Percentiles rank a stretch among this genome's conserved stretches.
Evolutionary conservation across 2,888 invertebrate species (phyloP).

Genomic region (Mycalesis mineus): DNA sequence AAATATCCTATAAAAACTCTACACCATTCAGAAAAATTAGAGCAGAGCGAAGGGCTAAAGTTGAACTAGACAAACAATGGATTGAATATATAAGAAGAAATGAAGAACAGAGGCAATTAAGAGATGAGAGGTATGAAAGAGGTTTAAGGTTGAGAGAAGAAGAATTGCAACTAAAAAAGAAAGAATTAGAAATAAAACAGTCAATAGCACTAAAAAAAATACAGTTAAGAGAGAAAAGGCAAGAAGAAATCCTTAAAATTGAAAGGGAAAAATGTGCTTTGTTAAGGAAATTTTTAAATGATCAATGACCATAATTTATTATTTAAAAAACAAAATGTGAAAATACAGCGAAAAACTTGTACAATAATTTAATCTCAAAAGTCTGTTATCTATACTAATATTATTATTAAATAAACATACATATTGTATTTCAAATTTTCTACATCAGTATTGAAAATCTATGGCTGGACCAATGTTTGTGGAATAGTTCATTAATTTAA

Average conservation of each 20-base stretch:
- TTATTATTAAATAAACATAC: too few relatives aligned
- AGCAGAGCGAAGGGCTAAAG: constrained; percentile 52
- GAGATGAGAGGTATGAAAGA: constrained; percentile 56
- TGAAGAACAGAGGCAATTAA: constrained; percentile 49
- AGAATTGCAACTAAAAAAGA: constrained; percentile 51
- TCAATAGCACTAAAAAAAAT: constrained; percentile 53
- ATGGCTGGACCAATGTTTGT: background rate
- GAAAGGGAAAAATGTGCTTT: constrained; percentile 58
- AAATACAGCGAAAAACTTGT: too few relatives aligned
- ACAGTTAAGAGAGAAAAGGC: constrained; percentile 55
- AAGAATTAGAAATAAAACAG: constrained; percentile 57
- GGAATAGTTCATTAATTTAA: background rate
- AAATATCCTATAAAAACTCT: constrained; percentile 38
- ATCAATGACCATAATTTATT: constrained; percentile 37
- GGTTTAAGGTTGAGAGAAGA: constrained; percentile 53
- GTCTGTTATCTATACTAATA: too few relatives aligned
- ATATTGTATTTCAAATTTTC: too few relatives aligned
- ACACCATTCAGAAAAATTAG: constrained; percentile 52
- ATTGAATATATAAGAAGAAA: constrained; percentile 55
- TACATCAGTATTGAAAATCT: background rate
- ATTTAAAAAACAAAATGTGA: too few relatives aligned
- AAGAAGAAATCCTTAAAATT: constrained; percentile 56
- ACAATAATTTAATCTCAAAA: too few relatives aligned
- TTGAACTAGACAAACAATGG: constrained; percentile 60
- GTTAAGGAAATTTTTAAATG: constrained; percentile 44